Evolutionary conservation across 2,888 invertebrate species (phyloP).

Genomic region (Chrysolina haemoptera): DNA sequence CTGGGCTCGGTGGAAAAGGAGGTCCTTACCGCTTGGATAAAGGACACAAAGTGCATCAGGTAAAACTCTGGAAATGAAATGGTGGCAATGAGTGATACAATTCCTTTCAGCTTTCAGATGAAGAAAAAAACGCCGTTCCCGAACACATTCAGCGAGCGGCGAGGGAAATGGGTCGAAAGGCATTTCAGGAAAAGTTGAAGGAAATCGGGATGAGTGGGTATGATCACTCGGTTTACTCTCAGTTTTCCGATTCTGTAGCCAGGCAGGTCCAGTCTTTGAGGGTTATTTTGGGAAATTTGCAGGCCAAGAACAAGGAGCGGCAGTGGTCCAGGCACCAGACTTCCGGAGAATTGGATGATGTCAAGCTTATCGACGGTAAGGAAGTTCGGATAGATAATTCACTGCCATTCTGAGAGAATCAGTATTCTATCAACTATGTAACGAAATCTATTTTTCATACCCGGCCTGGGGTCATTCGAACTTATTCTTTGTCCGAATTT

Average conservation of each 20-base stretch:
- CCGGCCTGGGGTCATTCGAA: too few species aligned
- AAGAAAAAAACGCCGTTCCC: slow-evolving; percentile 91
- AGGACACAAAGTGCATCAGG: slow-evolving; percentile 94
- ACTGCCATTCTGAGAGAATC: background rate
- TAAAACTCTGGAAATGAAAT: slow-evolving; percentile 51
- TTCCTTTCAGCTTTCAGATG: slow-evolving; percentile 79
- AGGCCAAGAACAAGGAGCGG: slow-evolving; percentile 94
- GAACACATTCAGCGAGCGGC: slow-evolving; percentile 92
- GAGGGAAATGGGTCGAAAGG: slow-evolving; percentile 92
- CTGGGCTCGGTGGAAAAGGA: slow-evolving; percentile 96
- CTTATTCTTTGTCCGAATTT: too few species aligned
- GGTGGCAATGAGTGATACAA: background rate
- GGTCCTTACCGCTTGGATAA: slow-evolving; percentile 96
- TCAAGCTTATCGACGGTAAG: slow-evolving; percentile 92
- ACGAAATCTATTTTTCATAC: too few species aligned
- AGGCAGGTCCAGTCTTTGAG: slow-evolving; percentile 89
- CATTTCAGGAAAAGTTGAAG: slow-evolving; percentile 87
- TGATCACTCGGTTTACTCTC: slow-evolving; percentile 90
- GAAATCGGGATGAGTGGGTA: slow-evolving; percentile 97
- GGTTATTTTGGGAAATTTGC: slow-evolving; percentile 87
- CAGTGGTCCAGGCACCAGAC: slow-evolving; percentile 96
- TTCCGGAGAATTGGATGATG: slow-evolving; percentile 94
- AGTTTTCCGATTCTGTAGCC: slow-evolving; percentile 83
- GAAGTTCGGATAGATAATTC: background rate
- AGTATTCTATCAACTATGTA: background rate